phyloP scores from a whole-genome alignment of 2,888 invertebrate genomes.

The Tethea ocularis region DNA sequence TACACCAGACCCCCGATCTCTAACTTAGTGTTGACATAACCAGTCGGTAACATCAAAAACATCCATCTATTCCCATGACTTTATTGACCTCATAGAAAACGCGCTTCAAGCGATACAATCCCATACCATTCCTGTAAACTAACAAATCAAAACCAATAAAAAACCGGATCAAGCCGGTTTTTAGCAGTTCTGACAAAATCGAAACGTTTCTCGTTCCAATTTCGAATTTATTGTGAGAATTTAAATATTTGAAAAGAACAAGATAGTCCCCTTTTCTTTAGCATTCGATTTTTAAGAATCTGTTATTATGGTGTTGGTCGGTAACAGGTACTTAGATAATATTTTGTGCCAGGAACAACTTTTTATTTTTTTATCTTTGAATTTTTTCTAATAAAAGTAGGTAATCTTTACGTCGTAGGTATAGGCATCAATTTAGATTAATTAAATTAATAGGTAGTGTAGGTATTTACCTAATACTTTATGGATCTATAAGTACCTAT shows the following conservation, averaged over 20 bases:
- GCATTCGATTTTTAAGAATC: conserved; percentile 31
- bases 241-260: conserved; percentile 29
- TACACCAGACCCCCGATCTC: too few species aligned
- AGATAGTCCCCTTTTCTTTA: conserved; percentile 26
- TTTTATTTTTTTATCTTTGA: too few species aligned
- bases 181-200: conserved; percentile 24
- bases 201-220: conserved; percentile 25
- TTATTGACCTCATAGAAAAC: conserved; percentile 19
- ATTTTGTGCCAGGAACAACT: too few species aligned
- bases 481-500: too few species aligned
- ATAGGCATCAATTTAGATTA: too few species aligned
- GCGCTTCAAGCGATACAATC: conserved; percentile 10
- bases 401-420: too few species aligned
- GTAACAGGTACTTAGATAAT: conserved; percentile 33
- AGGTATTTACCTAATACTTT: too few species aligned
- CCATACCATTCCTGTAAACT: conserved; percentile 33
- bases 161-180: conserved; percentile 42
- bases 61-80: conserved; percentile 34
- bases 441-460: too few species aligned
- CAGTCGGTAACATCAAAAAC: not conserved
- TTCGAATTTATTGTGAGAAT: conserved; percentile 29
- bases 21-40: not conserved
- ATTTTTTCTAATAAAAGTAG: too few species aligned
- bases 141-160: conserved; percentile 28
- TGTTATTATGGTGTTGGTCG: conserved; percentile 20